Base-by-base conservation (phyloP, 2,797 vertebrate species). In the Muraenolepis orangiensis region DNA sequence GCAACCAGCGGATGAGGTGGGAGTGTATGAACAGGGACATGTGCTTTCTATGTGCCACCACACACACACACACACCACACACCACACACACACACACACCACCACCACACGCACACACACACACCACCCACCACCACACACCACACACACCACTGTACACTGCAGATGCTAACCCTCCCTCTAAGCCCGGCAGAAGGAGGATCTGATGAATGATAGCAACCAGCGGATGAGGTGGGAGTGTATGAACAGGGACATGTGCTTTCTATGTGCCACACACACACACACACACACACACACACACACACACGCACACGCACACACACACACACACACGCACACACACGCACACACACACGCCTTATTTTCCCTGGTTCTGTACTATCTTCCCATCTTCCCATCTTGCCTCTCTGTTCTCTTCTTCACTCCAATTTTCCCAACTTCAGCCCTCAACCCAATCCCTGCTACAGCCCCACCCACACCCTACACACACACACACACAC, bases 331-430 rank as follows among this genome's bases (percentile, higher is more conserved):
- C 6, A 51, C 18, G 46, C 20, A 20, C 46, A 51, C 46, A 51
- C 16, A 51, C 1, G 20, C 6, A 51, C 16, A 51, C 14, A 51
- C 18, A 51, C 46, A 51, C 32, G 8, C 32, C 3, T 34, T 34
- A 34, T 79, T 80, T 87, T 90, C 83, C 85, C 85, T 90, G 90
- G 92, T 91, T 81, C 1, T 73, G 16, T 66, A 81, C 88, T 81
- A 84, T n/a, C n/a, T n/a, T n/a, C n/a, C 38, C 75, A 30, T 74
- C 64, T 74, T 72, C 76, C 38, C 66, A 46, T 32, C 38, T 71
- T 34, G 6, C 13, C 31, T 70, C 34, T 28, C 40, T 30, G 31
- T 13, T 42, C 28, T 38, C 66, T 38, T 2, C 69, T 72, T 42
- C 38, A 29, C 80, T 76, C 71, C 34, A 46, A 68, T 81, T 38